Base-by-base conservation (phyloP, 2,113 vertebrate species). In the Brachyhypopomus gauderio region DNA sequence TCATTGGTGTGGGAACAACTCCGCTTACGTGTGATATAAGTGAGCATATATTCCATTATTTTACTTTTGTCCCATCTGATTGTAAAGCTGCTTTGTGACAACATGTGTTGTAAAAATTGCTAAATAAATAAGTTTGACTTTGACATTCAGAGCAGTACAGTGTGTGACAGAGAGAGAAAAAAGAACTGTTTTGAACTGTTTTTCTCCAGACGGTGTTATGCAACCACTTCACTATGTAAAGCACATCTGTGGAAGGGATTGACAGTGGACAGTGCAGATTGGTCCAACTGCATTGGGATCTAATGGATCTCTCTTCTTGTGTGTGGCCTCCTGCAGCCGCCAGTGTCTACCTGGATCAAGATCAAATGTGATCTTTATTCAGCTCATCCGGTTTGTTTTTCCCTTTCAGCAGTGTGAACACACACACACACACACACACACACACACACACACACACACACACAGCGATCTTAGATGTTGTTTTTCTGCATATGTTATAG, bases 401-500 rank as follows among this genome's bases (percentile, higher is more conserved):
- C 19, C 30, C 58, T 3, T 76, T 72, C 16, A 77, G 3, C 48
- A 23, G 41, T 41, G 8, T 11, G 12, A 45, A 27, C 36, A 58
- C 55, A 36, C 75, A 77, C 63, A 58, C 81, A 73, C 75, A 59
- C 60, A 20, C 63, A 62, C 62, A 73, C 75, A 83, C 38, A 38
- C 77, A 77, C 73, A 3, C 63, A 58, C 14, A 63, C 72, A 74
- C 79, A 56, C 22, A 27, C 38, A 20, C 71, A 75, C 48, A 75
- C 48, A 59, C 62, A 75, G 45, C 12, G 4, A 48, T 48, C 12
- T 5, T 48, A 9, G 38, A 78, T 74, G 34, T 67, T 58, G 22
- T 84, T 69, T 66, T 77, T 17, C 60, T 58, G 79, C 25, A 84
- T 75, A 63, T 52, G 81, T 78, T 77, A 78, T 52, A 72, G 77